Evolutionary conservation across 2,888 invertebrate genomes (phyloP), one percentile per base, ranked within the genome.

Genomic region (Asteroscopus sphinx): DNA sequence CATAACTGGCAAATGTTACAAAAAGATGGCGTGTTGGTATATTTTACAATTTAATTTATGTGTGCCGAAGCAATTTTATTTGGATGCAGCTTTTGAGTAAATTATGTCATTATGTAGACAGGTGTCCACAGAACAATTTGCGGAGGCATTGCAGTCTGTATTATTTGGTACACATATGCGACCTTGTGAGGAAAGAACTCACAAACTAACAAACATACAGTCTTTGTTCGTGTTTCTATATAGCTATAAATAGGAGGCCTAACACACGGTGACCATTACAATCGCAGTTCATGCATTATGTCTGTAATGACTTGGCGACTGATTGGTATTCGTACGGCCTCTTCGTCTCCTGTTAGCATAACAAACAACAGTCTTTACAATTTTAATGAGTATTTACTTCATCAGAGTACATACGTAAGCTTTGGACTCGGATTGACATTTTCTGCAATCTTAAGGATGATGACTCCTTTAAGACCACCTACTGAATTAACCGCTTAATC

Each of bases 321-420:
- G 68, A 76, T 82, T 79, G 70, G 69, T 66, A 81, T 82, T 82
- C 79, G 68, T 77, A 77, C 62, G 71, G 76, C 71, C 59, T 63
- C 42, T 54, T 56, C 55, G 54, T 69, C 59, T 60, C 65, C 59
- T 51, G 65, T 67, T 57, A 56, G 72, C 62, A 71, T 77, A 73
- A 54, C 53, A 55, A 71, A 58, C 57, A 63, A 79, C 55, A 57
- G 53, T 63, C 60, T 76, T 65, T 67, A 77, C 63, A 69, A 73
- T 78, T 69, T 59, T 68, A 69, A 76, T 61, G 59, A 58, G 58
- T 57, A 64, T 61, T 75, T 61, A 59, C 71, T 42, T 51, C 68
- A 49, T 54, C 54, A 42, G 12, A 28, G 45, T 26, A 55, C 51
- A 55, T 48, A 63, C 47, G 33, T 67, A 55, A 61, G 35, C 5